A percentile compares a stretch with the other conserved stretches of the same genome.
Conservation (phyloP, 2,888 invertebrate genomes). For the Teleiodes luculella region DNA sequence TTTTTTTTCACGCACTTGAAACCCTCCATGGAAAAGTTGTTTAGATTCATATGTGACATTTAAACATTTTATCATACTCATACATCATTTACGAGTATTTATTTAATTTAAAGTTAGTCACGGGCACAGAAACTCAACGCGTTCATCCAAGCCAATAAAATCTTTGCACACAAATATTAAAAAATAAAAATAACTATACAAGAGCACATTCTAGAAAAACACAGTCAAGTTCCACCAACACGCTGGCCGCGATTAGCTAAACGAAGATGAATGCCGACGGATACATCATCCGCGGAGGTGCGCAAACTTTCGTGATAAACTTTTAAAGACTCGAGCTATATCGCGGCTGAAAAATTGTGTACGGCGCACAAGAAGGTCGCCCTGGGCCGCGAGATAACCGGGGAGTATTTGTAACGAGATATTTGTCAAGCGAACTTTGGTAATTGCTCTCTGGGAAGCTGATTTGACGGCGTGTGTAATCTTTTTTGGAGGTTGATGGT, state of each 20-base stretch:
- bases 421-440: constrained; percentile 72
- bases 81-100: too few species aligned
- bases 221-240: background rate
- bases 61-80: too few species aligned
- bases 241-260: constrained; percentile 29
- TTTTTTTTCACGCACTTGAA: too few species aligned
- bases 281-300: constrained; percentile 70
- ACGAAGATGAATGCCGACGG: constrained; percentile 67
- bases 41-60: too few species aligned
- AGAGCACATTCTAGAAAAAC: background rate
- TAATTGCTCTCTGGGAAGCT: constrained; percentile 65
- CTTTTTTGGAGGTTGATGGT: background rate
- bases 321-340: constrained; percentile 74
- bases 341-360: constrained; percentile 75
- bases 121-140: too few species aligned
- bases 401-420: constrained; percentile 69
- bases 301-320: constrained; percentile 72
- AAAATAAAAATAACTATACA: too few species aligned
- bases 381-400: constrained; percentile 60
- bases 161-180: too few species aligned
- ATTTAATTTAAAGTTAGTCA: too few species aligned
- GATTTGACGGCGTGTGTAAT: constrained; percentile 28
- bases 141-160: too few species aligned
- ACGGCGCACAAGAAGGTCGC: constrained; percentile 46
- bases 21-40: too few species aligned